Base-by-base conservation (phyloP, 2,888 invertebrate species). In the Xylota sylvarum region DNA sequence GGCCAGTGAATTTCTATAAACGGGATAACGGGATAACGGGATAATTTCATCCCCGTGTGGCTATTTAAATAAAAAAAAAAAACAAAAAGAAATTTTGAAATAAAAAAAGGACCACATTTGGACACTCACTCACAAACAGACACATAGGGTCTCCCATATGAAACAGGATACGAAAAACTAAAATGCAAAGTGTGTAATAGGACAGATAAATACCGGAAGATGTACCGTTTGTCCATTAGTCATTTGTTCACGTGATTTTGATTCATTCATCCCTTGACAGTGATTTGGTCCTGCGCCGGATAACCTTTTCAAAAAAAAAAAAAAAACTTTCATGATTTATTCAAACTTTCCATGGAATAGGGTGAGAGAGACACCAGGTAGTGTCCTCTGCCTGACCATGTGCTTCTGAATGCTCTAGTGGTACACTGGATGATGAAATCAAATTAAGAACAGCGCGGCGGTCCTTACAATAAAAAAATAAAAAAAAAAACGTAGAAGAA, bases 181-280 rank as follows among this genome's bases (percentile, higher is more conserved):
- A 67, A 67, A 77, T 48, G 32, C 32, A 43, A 40, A 55, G 52
- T 56, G 27, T 35, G 67, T 62, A 37, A 70, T 58, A 62, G 37
- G 56, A 76, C n/a, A 56, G 40, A 56, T 50, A 67, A 58, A 60
- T 65, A 40, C 62, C 74, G 69, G 80, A 80, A 80, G 80, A 81
- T 70, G 74, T 76, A 70, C 84, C 84, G 84, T 76, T n/a, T 85
- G 84, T 80, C 84, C 74, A 81, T 76, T 58, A 81, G 65, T 46
- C 74, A 85, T 74, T 80, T 76, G 64, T 60, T 74, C 74, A 50
- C 23, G 65, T 74, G 73, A 84, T 62, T 73, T 74, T 74, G 67
- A 79, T 79, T 79, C 60, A 84, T 73, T 62, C 73, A 79, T 84
- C 83, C 83, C 83, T 73, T 79, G 72, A 58, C 72, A 65, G 70